phyloP scores from a whole-genome alignment of 1,140 invertebrate species.

The Drosophila yakuba region DNA sequence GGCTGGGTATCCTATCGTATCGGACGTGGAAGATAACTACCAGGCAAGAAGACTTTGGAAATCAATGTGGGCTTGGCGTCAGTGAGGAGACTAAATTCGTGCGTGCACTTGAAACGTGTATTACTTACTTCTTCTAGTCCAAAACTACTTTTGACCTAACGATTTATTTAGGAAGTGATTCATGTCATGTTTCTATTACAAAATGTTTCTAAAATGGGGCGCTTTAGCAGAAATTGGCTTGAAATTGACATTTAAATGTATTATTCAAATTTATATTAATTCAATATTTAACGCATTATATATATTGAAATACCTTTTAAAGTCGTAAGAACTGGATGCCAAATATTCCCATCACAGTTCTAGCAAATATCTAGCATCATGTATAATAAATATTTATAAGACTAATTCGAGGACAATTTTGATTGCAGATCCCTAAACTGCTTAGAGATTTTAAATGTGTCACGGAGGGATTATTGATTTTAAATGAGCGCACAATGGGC shows the following conservation, averaged over 20 bases:
- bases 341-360: constrained; percentile 4
- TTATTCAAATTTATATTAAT: too few relatives aligned
- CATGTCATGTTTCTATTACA: background rate
- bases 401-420: constrained; percentile 19
- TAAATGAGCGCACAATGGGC: constrained; percentile 42
- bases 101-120: constrained; percentile 14
- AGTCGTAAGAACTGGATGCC: too few relatives aligned
- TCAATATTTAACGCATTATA: too few relatives aligned
- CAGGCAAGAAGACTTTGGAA: constrained; percentile 3
- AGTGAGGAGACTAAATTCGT: constrained; percentile 3
- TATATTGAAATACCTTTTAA: too few relatives aligned
- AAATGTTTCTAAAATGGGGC: too few relatives aligned
- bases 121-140: constrained; percentile 5
- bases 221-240: too few relatives aligned
- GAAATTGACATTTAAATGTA: too few relatives aligned
- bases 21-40: constrained; percentile 15
- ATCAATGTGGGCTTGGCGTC: constrained; percentile 3
- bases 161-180: constrained; percentile 4
- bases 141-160: constrained; percentile 11
- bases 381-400: constrained; percentile 27
- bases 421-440: constrained; percentile 7
- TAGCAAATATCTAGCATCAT: background rate
- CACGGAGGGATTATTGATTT: constrained; percentile 33
- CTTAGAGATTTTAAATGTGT: constrained; percentile 19
- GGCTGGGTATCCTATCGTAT: constrained; percentile 10